Percentiles rank a stretch among this genome's conserved stretches.
Conservation (phyloP, 2,113 vertebrate genomes). For the Coturnix japonica region DNA sequence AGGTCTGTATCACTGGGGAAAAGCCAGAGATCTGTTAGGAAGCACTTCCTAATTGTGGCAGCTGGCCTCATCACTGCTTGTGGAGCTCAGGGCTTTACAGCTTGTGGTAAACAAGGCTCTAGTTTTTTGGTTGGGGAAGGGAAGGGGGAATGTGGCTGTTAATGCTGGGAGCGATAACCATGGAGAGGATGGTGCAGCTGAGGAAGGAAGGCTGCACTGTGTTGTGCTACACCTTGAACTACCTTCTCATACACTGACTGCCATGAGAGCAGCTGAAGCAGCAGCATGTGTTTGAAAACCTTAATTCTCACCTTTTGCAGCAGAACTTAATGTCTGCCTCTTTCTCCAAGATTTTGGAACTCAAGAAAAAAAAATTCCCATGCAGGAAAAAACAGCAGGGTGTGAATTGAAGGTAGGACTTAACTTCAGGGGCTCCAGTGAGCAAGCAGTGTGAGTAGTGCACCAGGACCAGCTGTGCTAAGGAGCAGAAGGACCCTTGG, state of each 20-base stretch:
- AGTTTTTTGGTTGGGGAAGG: not conserved
- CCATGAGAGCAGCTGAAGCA: not conserved
- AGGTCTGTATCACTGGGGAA: not conserved
- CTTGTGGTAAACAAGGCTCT: not conserved
- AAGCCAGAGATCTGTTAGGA: not conserved
- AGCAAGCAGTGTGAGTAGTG: accelerated
- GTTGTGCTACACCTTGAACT: not conserved
- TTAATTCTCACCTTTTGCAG: not conserved
- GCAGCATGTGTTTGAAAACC: not conserved
- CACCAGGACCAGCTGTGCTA: not conserved
- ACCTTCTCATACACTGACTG: not conserved
- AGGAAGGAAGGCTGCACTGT: not conserved
- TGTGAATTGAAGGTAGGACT: not conserved
- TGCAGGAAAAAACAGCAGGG: not conserved
- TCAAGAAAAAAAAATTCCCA: not conserved
- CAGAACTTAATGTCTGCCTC: not conserved
- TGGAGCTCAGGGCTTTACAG: not conserved
- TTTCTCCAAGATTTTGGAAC: not conserved
- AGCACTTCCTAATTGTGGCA: not conserved
- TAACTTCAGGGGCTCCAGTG: not conserved
- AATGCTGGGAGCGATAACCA: not conserved
- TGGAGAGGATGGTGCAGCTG: not conserved
- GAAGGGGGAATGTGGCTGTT: not conserved
- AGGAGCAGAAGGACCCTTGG: not conserved
- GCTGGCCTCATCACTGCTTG: not conserved